These are phyloP conservation scores for Ammodytes dubius DNA, from an alignment of 2,113 vertebrate genomes.

Conservation along the genomic window DNA sequence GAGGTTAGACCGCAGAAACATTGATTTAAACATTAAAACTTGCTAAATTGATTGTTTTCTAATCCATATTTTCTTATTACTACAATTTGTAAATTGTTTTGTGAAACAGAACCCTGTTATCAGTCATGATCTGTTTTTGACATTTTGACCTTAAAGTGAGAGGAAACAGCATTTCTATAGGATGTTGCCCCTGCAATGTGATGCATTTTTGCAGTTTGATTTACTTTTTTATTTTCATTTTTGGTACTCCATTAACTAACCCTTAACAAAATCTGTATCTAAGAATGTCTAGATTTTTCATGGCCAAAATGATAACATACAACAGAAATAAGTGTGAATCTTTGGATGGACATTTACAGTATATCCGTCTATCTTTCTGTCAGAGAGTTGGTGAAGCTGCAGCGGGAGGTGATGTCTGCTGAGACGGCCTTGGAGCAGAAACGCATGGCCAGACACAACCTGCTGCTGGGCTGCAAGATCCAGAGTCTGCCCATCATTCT, in stretches of 20 bases:
- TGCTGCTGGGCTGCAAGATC: constrained; percentile 92
- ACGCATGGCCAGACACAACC: constrained; percentile 88
- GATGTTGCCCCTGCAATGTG: not conserved
- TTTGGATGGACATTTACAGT: not conserved
- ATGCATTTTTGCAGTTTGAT: not conserved
- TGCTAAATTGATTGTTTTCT: not conserved
- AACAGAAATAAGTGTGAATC: not conserved
- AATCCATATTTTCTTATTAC: too few species aligned
- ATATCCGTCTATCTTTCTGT: not conserved
- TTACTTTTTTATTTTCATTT: not conserved
- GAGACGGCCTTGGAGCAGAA: constrained; percentile 91
- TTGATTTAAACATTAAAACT: not conserved
- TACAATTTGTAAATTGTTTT: too few species aligned
- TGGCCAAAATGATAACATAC: not conserved
- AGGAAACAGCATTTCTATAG: not conserved
- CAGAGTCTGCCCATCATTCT: constrained; percentile 86
- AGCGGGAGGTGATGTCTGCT: constrained; percentile 84
- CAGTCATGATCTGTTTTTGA: too few species aligned
- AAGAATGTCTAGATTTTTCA: not conserved
- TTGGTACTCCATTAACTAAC: not conserved
- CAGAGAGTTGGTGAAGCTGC: constrained; percentile 88
- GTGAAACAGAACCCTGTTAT: too few species aligned
- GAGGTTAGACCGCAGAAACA: too few species aligned
- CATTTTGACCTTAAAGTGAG: not conserved
- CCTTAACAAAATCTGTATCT: not conserved